Evolutionary conservation across 2,888 invertebrate species (phyloP), one percentile per base, ranked within the genome.

Genomic region (Agonum fuliginosum): DNA sequence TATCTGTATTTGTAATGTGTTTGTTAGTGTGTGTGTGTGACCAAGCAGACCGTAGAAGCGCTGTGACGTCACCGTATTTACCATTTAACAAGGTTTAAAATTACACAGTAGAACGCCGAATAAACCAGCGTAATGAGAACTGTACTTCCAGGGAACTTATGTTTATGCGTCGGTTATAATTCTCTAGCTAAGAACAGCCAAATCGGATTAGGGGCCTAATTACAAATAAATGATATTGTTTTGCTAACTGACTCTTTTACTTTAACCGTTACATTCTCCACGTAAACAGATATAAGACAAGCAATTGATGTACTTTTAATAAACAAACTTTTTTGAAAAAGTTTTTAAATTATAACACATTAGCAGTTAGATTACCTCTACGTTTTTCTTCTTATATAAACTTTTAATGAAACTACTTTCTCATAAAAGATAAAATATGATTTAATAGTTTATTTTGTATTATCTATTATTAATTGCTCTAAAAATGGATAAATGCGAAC

Each of bases 31-130:
- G 43, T 41, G 12, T 27, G 27, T n/a, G 12, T 24, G n/a, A 12
- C 20, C 22, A 51, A 10, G 27, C 54, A 54, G 46, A 46, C 24
- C 20, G 12, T 37, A 24, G 43, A 67, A 67, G 20, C 27, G 24
- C 6, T 20, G 37, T 72, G 72, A 72, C 72, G 37, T 72, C 72
- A 72, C 12, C 8, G 54, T 37, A 72, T 51, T 71, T 71, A 48
- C 71, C 46, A 48, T 20, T 19, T 48, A 48, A 48, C 20, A 37
- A 37, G n/a, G 37, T 37, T 37, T 37, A 37, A 37, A 37, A 37
- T 37, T 37, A 37, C 12, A 10, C 37, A 1, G 37, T 37, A n/a
- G n/a, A 37, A 37, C 3, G 12, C 3, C 2, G 34, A 34, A 1
- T 10, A 37, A 37, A 37, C 37, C 37, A 8, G 12, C n/a, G 10